Conservation (phyloP, 2,113 vertebrate genomes). For the Atrichornis clamosus region DNA sequence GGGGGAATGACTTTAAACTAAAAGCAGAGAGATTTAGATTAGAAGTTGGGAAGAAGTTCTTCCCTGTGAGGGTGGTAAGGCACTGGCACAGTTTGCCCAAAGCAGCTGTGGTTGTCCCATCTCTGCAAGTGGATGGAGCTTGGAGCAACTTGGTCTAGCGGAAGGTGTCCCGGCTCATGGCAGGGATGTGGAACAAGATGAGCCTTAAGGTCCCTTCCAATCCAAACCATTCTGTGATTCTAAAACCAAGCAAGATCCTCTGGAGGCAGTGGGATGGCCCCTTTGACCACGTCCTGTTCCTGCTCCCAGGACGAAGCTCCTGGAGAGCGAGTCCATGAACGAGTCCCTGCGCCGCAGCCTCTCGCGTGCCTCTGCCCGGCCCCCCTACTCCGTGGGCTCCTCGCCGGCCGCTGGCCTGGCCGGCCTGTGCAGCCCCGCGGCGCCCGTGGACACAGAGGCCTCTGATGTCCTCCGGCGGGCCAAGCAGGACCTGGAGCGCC, state of each 20-base stretch:
- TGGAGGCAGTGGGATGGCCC: too few species aligned
- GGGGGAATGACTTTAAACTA: neutral
- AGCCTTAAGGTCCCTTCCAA: neutral
- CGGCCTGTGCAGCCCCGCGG: conserved; percentile 64
- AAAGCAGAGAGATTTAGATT: neutral
- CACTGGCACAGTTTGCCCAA: neutral
- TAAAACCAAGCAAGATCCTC: neutral
- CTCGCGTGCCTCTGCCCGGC: conserved; percentile 77
- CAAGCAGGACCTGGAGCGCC: conserved; percentile 90
- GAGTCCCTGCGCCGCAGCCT: conserved; percentile 88
- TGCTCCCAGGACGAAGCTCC: conserved; percentile 83
- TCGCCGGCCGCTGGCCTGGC: conserved; percentile 60
- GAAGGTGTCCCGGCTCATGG: neutral
- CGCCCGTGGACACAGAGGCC: conserved; percentile 84
- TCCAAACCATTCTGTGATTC: neutral
- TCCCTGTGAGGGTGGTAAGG: neutral
- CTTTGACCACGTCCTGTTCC: neutral
- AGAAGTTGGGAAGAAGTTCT: neutral
- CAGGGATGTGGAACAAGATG: neutral
- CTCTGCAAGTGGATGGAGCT: neutral
- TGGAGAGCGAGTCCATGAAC: conserved; percentile 96
- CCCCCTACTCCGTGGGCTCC: conserved; percentile 67
- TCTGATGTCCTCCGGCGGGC: conserved; percentile 86
- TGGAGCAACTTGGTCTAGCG: neutral
- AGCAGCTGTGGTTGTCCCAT: neutral